Conservation (phyloP, 2,888 invertebrate genomes). For the Rhagophthalmus giganteus region DNA sequence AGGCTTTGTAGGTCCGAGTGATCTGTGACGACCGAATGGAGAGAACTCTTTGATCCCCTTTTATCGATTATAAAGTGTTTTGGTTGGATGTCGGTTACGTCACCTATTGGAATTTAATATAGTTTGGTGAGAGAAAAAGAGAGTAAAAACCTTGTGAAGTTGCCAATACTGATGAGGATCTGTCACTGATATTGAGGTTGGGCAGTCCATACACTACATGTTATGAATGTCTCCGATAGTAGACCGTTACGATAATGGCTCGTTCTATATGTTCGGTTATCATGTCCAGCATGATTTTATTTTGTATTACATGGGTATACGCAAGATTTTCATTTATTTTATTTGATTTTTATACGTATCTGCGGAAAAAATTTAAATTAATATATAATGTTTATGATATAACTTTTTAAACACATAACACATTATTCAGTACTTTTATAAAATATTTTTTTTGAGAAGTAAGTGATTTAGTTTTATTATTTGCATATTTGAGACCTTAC, state of each 20-base stretch:
- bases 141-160: neutral
- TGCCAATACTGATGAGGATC: neutral
- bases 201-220: neutral
- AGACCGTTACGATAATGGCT: neutral
- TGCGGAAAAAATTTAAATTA: no score
- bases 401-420: no score
- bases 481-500: no score
- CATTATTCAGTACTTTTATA: no score
- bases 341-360: no score
- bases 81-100: neutral
- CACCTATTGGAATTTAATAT: neutral
- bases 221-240: neutral
- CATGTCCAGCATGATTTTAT: neutral
- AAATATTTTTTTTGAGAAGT: no score
- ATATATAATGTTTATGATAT: no score
- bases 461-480: no score
- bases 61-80: neutral
- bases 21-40: neutral
- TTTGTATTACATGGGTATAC: neutral
- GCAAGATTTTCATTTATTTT: no score
- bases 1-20: neutral
- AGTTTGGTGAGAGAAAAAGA: neutral
- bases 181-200: neutral
- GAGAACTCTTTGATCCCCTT: neutral
- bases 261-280: neutral